Evolutionary conservation across 2,797 vertebrate genomes (phyloP).

Genomic region (Chelonia mydas): DNA sequence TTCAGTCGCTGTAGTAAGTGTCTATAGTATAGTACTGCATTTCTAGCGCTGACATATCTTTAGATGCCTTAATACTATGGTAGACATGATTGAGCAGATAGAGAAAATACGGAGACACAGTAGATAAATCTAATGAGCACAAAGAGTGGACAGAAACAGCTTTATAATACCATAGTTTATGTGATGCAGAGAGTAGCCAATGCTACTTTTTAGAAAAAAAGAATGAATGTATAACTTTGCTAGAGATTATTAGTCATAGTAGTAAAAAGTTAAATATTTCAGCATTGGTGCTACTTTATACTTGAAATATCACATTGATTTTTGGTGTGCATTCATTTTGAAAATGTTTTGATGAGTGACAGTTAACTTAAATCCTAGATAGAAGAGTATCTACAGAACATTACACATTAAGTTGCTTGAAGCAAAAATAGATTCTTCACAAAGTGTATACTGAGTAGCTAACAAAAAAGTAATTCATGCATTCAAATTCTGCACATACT

Average conservation of each 20-base stretch:
- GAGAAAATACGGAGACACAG: background rate
- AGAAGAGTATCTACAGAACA: constrained; percentile 18
- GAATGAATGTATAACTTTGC: background rate
- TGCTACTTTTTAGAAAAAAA: background rate
- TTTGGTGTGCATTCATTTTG: background rate
- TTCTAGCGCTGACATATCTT: background rate
- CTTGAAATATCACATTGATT: background rate
- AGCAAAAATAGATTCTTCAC: constrained; percentile 48
- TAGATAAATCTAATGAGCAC: background rate
- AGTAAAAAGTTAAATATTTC: background rate
- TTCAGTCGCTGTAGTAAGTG: background rate
- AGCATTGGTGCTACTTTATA: background rate
- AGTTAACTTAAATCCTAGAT: constrained; percentile 12
- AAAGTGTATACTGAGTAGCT: constrained; percentile 20
- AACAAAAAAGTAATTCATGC: background rate
- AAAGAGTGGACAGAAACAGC: background rate
- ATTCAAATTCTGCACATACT: constrained; percentile 18
- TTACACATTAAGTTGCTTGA: background rate
- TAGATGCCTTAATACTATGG: background rate
- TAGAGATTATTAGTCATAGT: background rate
- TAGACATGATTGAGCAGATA: background rate
- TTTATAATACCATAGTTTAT: background rate
- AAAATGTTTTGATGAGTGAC: constrained; percentile 35
- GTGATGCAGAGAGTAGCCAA: background rate
- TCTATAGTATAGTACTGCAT: background rate